Base-by-base conservation (phyloP, 2,113 vertebrate species). In the Phoenicopterus ruber region DNA sequence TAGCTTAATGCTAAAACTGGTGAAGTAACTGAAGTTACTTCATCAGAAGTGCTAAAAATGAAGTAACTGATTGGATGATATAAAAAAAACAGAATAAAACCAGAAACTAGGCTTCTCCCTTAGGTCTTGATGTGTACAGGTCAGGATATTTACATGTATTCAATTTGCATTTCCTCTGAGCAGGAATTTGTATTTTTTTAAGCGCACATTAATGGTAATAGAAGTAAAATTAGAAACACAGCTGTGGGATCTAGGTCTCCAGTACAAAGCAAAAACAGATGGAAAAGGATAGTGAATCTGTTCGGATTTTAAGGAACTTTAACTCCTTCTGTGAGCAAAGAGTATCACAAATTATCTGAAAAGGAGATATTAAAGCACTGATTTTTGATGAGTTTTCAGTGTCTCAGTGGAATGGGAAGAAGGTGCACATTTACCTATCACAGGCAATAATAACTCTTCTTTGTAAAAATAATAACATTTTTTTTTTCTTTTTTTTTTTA, bases 141-240 rank as follows among this genome's bases (percentile, higher is more conserved):
- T 90, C 72, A 88, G 38, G 26, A 72, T 74, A 93, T 26, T 70
- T 72, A 57, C 34, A 28, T 25, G 8, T 44, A 72, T 16, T 61
- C 26, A 72, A 61, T 69, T 3, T 88, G 66, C 54, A 57, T 65
- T 82, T 88, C 28, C 85, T 69, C 69, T 76, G 34, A 72, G 62
- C 18, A 61, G 25, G 28, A 92, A 82, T 94, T 88, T 69, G 12
- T 47, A 50, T 72, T 84, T 89, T 84, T 76, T 87, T 69, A 94
- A 85, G 21, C 0, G 2, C 28, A 40, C 8, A 47, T 44, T 63
- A 94, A 89, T 12, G 28, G 36, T 52, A 87, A 87, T 8, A 63
- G n/a, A 74, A 93, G 32, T 32, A 87, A 93, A 84, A 87, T 47
- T 61, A 89, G 86, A 94, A 96, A 47, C 77, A 76, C 29, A 94